These are phyloP conservation scores for Corapipo altera DNA, from an alignment of 2,113 vertebrate genomes.

Conservation along the genomic window DNA sequence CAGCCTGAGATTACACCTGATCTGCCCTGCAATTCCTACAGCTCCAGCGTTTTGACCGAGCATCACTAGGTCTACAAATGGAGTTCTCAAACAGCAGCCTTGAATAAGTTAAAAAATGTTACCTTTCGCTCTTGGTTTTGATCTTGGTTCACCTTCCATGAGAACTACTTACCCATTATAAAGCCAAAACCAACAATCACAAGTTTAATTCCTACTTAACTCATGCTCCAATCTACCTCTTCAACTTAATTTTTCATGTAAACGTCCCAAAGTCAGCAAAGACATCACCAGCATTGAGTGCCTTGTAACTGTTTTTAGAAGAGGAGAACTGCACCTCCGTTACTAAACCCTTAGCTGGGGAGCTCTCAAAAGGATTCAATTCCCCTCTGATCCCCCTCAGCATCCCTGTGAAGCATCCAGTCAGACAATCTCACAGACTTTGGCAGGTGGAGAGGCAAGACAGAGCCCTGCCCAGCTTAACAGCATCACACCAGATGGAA, in stretches of 20 bases:
- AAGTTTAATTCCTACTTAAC: neutral
- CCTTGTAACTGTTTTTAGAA: neutral
- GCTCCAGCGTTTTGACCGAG: neutral
- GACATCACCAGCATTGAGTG: neutral
- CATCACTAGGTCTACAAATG: neutral
- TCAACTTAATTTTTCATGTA: neutral
- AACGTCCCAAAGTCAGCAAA: neutral
- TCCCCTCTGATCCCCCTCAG: neutral
- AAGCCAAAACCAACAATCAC: neutral
- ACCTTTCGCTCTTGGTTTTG: neutral
- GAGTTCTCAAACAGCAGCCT: neutral
- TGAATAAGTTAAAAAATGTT: accelerated
- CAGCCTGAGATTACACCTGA: neutral
- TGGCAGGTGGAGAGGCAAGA: neutral
- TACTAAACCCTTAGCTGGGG: neutral
- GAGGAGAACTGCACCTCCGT: accelerated
- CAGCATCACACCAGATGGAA: conserved; percentile 19
- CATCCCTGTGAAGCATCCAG: neutral
- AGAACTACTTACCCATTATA: neutral
- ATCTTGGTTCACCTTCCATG: neutral
- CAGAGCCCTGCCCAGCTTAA: neutral
- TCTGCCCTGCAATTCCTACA: neutral
- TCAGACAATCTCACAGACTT: neutral
- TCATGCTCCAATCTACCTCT: neutral
- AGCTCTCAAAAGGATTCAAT: neutral